These are phyloP conservation scores for Micrastur ruficollis DNA, from an alignment of 2,797 vertebrate species.

Conservation along the genomic window DNA sequence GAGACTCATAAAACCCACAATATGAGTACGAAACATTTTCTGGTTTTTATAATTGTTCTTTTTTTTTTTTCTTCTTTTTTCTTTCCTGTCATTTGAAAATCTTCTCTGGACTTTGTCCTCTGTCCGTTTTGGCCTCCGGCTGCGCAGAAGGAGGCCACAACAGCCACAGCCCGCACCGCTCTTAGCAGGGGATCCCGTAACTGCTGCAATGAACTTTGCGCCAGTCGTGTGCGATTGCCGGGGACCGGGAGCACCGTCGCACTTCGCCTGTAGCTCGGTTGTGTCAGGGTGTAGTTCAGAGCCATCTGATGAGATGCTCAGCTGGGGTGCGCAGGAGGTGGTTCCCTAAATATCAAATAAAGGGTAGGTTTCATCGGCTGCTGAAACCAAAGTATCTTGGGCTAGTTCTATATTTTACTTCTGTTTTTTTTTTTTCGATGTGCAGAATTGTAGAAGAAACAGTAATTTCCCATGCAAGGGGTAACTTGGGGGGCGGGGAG, in stretches of 20 bases:
- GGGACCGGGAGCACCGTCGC: accelerated
- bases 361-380: neutral
- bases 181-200: neutral
- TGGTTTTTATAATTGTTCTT: neutral
- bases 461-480: neutral
- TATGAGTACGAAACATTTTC: neutral
- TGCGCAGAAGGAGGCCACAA: neutral
- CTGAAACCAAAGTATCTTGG: neutral
- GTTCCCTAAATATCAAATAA: neutral
- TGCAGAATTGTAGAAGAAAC: neutral
- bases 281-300: neutral
- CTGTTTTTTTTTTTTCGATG: neutral
- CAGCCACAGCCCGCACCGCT: neutral
- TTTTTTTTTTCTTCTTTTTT: neutral
- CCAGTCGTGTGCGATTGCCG: accelerated
- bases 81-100: neutral
- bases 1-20: neutral
- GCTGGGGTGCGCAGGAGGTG: neutral
- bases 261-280: accelerated
- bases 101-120: neutral
- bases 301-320: neutral
- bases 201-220: neutral
- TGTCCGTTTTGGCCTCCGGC: neutral
- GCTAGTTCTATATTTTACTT: neutral
- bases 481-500: accelerated